Percentiles rank a stretch among this genome's conserved stretches.
Conservation (phyloP, 2,797 vertebrate species). For the Pseudopleuronectes americanus region DNA sequence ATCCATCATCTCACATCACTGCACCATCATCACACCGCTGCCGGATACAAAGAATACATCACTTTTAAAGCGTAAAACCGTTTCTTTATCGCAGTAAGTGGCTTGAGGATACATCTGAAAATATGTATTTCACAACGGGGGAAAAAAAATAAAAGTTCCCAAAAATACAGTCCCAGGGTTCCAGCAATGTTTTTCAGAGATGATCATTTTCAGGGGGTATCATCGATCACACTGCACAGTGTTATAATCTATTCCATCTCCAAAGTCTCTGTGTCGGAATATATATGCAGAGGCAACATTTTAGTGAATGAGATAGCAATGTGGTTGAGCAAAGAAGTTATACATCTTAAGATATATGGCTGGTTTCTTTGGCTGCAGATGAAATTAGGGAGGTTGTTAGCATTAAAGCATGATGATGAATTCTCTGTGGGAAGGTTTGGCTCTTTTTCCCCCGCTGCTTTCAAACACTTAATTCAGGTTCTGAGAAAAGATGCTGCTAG, state of each 20-base stretch:
- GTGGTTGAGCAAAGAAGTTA: conserved; percentile 43
- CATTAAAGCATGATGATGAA: conserved; percentile 40
- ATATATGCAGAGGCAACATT: conserved; percentile 58
- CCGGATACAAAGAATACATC: conserved; percentile 59
- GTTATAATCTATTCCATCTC: conserved; percentile 71
- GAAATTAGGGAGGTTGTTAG: conserved; percentile 45
- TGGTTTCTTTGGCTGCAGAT: conserved; percentile 36
- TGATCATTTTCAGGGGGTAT: conserved; percentile 55
- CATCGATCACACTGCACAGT: conserved; percentile 69
- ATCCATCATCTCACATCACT: conserved; percentile 73
- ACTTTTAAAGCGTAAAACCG: conserved; percentile 44
- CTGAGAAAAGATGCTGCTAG: conserved; percentile 25
- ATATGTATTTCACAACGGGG: conserved; percentile 22
- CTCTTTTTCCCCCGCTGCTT: conserved; percentile 19
- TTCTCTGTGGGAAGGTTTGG: conserved; percentile 23
- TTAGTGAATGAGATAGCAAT: conserved; percentile 48
- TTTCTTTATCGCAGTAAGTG: conserved; percentile 22
- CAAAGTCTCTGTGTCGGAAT: conserved; percentile 55
- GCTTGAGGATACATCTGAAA: conserved; percentile 43
- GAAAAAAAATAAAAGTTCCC: not conserved
- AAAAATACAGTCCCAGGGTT: conserved; percentile 46
- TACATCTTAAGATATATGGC: conserved; percentile 49
- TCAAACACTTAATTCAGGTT: conserved; percentile 43
- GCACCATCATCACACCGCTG: conserved; percentile 55
- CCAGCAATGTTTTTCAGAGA: conserved; percentile 52